phyloP scores from a whole-genome alignment of 2,888 invertebrate genomes.

The Apamea crenata region DNA sequence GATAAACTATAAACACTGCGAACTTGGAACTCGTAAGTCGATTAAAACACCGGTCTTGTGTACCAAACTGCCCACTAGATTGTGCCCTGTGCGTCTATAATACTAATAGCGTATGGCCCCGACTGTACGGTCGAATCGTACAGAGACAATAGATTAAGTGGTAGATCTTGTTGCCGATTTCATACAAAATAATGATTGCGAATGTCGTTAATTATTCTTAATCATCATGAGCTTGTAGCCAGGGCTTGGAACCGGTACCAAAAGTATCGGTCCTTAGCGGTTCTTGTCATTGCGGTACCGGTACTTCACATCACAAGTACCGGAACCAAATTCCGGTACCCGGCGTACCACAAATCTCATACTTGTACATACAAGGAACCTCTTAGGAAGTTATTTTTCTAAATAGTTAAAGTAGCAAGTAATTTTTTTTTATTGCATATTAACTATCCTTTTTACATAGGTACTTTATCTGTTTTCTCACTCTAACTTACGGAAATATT shows the following conservation, averaged over 20 bases:
- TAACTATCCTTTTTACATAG: too few relatives aligned
- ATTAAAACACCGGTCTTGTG: constrained; percentile 32
- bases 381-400: too few relatives aligned
- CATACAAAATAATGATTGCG: constrained; percentile 34
- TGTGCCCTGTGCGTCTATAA: constrained; percentile 36
- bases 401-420: too few relatives aligned
- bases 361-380: too few relatives aligned
- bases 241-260: neutral
- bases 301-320: neutral
- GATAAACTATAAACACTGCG: constrained; percentile 22
- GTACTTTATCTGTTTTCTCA: too few relatives aligned
- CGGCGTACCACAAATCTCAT: too few relatives aligned
- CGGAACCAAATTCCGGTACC: neutral
- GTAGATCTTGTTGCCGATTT: constrained; percentile 3
- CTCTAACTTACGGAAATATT: too few relatives aligned
- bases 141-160: constrained; percentile 42
- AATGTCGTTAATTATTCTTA: neutral
- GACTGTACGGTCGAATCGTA: constrained; percentile 19
- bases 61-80: constrained; percentile 43
- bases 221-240: neutral
- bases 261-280: neutral
- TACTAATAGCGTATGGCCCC: constrained; percentile 52
- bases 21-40: constrained; percentile 14
- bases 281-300: neutral
- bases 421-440: neutral